A percentile compares a stretch with the other conserved stretches of the same genome.
phyloP scores from a whole-genome alignment of 2,888 invertebrate species.

The Drosophila quinaria region DNA sequence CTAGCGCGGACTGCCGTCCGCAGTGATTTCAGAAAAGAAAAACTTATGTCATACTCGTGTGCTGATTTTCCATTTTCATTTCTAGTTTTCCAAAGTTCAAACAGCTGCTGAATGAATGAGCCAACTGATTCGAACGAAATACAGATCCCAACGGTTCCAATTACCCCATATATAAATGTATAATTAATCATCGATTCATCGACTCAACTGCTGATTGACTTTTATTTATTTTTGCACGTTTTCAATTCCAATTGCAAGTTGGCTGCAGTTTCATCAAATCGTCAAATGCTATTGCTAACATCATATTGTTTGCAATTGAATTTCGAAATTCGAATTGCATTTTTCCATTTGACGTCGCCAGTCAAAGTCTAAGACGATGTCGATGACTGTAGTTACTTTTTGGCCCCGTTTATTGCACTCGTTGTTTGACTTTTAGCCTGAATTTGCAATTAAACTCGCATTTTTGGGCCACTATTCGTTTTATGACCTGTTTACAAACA shows the following conservation, averaged over 20 bases:
- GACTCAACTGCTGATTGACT: constrained; percentile 22
- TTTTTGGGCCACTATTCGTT: constrained; percentile 25
- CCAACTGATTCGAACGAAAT: neutral
- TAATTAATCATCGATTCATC: constrained; percentile 18
- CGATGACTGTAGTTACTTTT: constrained; percentile 29
- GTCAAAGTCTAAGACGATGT: constrained; percentile 4
- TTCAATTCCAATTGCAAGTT: constrained; percentile 29
- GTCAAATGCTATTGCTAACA: constrained; percentile 1
- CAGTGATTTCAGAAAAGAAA: neutral
- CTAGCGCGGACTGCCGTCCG: too few relatives aligned
- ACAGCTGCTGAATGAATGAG: neutral
- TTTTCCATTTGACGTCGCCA: constrained; percentile 44
- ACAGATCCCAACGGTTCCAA: constrained; percentile 11
- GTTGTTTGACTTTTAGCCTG: constrained; percentile 18
- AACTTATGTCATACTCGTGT: neutral
- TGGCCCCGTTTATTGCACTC: constrained; percentile 20
- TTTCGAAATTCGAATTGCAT: constrained; percentile 20
- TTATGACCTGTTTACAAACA: constrained; percentile 22
- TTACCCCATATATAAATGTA: constrained; percentile 8
- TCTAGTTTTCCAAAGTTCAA: constrained; percentile 1
- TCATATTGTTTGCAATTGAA: constrained; percentile 16
- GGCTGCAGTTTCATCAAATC: constrained; percentile 14
- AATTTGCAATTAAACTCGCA: constrained; percentile 29
- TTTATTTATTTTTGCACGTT: constrained; percentile 47
- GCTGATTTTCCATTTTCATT: neutral